These are phyloP conservation scores for Ginglymostoma cirratum DNA, from an alignment of 2,113 vertebrate genomes.

Conservation along the genomic window DNA sequence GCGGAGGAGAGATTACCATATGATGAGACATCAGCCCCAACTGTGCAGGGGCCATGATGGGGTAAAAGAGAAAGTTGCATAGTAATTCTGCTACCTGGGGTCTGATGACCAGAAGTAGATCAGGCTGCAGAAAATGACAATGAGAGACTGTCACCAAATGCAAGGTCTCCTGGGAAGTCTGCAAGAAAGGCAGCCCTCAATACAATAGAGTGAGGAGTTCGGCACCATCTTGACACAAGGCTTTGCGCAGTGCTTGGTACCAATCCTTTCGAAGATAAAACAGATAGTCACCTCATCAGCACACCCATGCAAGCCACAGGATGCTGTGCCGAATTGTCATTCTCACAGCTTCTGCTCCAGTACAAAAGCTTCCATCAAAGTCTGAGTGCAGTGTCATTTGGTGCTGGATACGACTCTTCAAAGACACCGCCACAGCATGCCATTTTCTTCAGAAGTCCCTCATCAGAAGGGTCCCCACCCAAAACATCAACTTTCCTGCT, in stretches of 20 bases:
- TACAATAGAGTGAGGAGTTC: neutral
- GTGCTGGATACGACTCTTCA: neutral
- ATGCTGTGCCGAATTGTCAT: neutral
- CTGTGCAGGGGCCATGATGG: neutral
- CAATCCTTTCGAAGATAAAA: neutral
- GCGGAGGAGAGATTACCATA: too few relatives aligned
- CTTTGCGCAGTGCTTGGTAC: too few relatives aligned
- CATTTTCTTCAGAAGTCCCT: too few relatives aligned
- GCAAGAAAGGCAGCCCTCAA: neutral
- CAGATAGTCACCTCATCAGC: too few relatives aligned
- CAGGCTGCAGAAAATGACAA: neutral
- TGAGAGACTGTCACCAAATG: neutral
- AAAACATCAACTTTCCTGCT: too few relatives aligned
- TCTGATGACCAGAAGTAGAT: neutral
- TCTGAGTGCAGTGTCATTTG: neutral
- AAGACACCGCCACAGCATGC: neutral
- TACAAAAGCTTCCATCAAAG: neutral
- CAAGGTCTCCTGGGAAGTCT: too few relatives aligned
- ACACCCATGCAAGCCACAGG: neutral
- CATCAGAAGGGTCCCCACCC: too few relatives aligned
- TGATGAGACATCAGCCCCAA: neutral
- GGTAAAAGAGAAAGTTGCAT: neutral
- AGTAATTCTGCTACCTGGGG: neutral
- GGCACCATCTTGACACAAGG: too few relatives aligned
- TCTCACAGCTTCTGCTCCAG: neutral